Percentiles rank a stretch among this genome's conserved stretches.
Evolutionary conservation across 2,888 invertebrate species (phyloP).

Genomic region (Prosapia bicincta): DNA sequence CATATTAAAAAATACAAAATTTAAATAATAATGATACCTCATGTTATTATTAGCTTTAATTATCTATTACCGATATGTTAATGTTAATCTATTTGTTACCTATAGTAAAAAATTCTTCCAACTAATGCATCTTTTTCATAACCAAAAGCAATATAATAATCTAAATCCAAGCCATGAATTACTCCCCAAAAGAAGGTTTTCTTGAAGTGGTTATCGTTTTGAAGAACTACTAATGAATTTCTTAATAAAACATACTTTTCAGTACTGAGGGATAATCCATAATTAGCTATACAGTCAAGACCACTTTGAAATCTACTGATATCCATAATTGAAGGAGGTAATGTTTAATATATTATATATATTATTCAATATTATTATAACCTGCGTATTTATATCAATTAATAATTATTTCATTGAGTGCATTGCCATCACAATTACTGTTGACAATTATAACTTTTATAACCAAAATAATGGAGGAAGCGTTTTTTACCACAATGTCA

Average conservation of each 20-base stretch:
- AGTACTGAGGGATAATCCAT: neutral
- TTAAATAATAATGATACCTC: too few relatives aligned
- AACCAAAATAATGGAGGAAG: too few relatives aligned
- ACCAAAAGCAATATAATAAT: conserved; percentile 83
- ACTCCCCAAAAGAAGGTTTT: conserved; percentile 85
- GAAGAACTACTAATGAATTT: conserved; percentile 72
- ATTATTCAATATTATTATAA: too few relatives aligned
- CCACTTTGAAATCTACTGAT: neutral
- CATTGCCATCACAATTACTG: neutral
- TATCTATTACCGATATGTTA: too few relatives aligned
- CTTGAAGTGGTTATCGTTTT: conserved; percentile 80
- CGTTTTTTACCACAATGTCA: too few relatives aligned
- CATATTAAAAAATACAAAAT: too few relatives aligned
- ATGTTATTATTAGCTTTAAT: too few relatives aligned
- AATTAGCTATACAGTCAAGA: neutral
- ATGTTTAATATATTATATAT: too few relatives aligned
- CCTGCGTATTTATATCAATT: neutral
- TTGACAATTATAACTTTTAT: too few relatives aligned
- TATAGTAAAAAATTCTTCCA: conserved; percentile 75
- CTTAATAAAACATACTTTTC: conserved; percentile 17
- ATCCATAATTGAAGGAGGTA: neutral
- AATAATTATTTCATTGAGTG: neutral
- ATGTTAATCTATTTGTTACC: too few relatives aligned
- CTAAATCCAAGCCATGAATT: conserved; percentile 68
- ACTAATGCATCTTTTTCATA: conserved; percentile 66